Evolutionary conservation across 2,888 invertebrate genomes (phyloP), one percentile per base, ranked within the genome.

Genomic region (Parascotia fuliginaria): DNA sequence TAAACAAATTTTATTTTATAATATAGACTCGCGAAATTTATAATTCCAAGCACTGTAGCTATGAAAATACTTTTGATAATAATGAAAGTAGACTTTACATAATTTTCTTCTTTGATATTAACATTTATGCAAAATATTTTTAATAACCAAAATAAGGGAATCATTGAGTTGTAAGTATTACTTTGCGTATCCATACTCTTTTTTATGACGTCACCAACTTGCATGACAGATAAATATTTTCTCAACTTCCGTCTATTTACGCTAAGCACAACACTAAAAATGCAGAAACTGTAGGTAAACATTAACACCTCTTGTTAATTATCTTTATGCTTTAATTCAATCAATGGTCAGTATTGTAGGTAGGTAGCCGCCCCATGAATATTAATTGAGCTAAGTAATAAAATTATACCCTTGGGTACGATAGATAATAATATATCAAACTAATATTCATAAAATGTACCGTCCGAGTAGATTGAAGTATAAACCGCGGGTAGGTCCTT

Each of bases 61-160:
- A 63, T 62, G 11, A 65, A 14, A 9, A 68, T 31, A 28, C 50
- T 69, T 55, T 47, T 75, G 1, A 61, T 9, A 0, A 73, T 19
- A 2, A 50, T 42, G 19, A 32, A 56, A 16, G 37, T 49, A 1
- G 55, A 45, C 11, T 52, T 54, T 13, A 42, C 5, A 19, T 19
- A 58, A 11, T 55, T 46, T 13, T 59, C 38, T 14, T 53, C 55
- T 12, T 55, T 51, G 5, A 61, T 48, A 34, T 73, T 68, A 41
- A 63, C 74, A 46, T 77, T 74, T 42, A 87, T 46, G 40, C 75
- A 70, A 59, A 87, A 84, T 57, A 87, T 41, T 50, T 69, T 77
- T 15, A 87, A 61, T 14, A 83, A 45, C 51, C 65, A 72, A 46
- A 69, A 61, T 29, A 85, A 42, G 4, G 77, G 76, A 36, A 46